Evolutionary conservation across 1,140 invertebrate species (phyloP).

Genomic region (Phthorimaea operculella): DNA sequence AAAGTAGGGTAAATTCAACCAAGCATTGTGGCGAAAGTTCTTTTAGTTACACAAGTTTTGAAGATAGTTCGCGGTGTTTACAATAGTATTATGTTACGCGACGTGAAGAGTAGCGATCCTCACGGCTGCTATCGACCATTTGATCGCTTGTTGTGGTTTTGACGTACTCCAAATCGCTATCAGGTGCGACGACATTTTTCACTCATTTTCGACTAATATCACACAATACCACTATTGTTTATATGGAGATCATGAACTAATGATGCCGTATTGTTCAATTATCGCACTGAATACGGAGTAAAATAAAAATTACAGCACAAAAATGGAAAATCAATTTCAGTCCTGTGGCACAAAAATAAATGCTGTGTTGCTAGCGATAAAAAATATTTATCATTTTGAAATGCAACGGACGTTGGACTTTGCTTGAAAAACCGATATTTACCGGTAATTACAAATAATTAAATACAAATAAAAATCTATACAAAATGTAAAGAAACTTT

Average conservation of each 20-base stretch:
- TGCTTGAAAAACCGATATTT: conserved; percentile 5
- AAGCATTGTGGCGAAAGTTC: conserved; percentile 23
- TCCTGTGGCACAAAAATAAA: conserved; percentile 13
- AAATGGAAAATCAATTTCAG: conserved; percentile 4
- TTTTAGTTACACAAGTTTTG: background rate
- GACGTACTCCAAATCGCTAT: conserved; percentile 27
- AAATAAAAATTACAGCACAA: conserved; percentile 1
- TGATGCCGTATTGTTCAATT: background rate
- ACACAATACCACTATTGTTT: background rate
- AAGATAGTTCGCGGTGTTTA: background rate
- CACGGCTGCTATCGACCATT: conserved; percentile 52
- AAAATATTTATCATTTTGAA: conserved; percentile 23
- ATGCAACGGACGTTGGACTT: conserved; percentile 23
- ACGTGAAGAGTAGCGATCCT: conserved; percentile 36
- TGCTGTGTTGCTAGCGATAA: conserved; percentile 27
- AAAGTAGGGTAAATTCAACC: conserved; percentile 28
- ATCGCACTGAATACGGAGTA: background rate
- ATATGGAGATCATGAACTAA: background rate
- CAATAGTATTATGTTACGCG: conserved; percentile 12
- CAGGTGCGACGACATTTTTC: background rate
- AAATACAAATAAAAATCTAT: no score
- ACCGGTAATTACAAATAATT: no score
- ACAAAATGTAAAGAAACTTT: no score
- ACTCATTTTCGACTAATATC: background rate
- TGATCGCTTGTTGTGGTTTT: conserved; percentile 35